These are phyloP conservation scores for Irena cyanogastra DNA, from an alignment of 2,113 vertebrate genomes.

Conservation along the genomic window DNA sequence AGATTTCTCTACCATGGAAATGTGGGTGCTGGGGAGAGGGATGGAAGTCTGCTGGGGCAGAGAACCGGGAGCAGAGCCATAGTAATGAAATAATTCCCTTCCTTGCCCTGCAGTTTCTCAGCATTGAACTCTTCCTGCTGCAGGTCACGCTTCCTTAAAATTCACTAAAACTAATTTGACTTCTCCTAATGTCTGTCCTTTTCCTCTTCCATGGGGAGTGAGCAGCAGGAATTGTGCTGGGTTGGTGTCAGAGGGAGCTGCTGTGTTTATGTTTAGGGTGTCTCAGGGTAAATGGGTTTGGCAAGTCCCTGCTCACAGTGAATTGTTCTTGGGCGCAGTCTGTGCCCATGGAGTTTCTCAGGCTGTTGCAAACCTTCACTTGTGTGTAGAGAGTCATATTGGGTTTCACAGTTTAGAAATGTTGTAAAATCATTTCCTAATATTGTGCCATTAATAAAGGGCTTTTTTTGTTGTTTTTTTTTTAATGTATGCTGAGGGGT, in stretches of 20 bases:
- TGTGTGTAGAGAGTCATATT: not conserved
- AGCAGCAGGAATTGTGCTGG: not conserved
- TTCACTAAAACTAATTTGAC: not conserved
- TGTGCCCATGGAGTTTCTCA: accelerated
- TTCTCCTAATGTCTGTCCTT: not conserved
- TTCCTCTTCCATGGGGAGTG: not conserved
- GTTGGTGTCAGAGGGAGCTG: not conserved
- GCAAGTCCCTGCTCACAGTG: accelerated
- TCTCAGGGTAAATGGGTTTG: not conserved
- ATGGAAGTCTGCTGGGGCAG: not conserved
- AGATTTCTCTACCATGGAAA: not conserved
- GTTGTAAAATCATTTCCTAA: not conserved
- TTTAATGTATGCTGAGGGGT: not conserved
- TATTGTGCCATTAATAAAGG: not conserved
- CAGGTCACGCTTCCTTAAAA: not conserved
- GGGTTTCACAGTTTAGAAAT: not conserved
- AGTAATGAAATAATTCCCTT: not conserved
- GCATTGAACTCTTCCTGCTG: not conserved
- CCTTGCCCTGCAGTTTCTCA: not conserved
- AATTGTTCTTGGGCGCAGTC: not conserved
- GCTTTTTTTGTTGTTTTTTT: too few species aligned
- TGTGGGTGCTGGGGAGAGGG: not conserved
- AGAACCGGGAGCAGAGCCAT: not conserved
- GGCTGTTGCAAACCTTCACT: not conserved
- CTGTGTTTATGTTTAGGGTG: not conserved